Evolutionary conservation across 2,113 vertebrate species (phyloP).

Genomic region (Gadus chalcogrammus): DNA sequence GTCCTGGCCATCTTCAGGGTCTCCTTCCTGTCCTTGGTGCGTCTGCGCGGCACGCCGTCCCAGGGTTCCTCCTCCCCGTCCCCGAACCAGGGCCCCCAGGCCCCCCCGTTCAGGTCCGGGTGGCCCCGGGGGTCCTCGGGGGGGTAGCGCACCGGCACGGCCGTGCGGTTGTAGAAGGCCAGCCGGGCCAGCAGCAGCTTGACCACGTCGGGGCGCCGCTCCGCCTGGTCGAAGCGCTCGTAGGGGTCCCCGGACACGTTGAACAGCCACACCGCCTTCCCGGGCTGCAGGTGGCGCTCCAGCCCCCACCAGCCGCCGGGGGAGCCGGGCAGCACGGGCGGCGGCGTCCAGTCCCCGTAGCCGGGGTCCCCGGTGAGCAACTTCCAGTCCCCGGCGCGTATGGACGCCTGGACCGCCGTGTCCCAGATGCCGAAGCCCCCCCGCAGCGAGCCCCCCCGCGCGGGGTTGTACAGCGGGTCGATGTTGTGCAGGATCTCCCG

Average conservation of each 20-base stretch:
- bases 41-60: conserved; percentile 59
- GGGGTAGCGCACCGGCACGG: conserved; percentile 91
- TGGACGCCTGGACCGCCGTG: conserved; percentile 89
- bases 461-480: conserved; percentile 89
- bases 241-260: conserved; percentile 92
- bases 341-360: conserved; percentile 94
- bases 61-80: conserved; percentile 81
- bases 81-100: conserved; percentile 92
- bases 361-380: conserved; percentile 93
- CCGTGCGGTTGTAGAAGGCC: conserved; percentile 85
- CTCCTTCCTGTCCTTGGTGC: conserved; percentile 70
- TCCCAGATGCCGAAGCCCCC: conserved; percentile 90
- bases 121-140: conserved; percentile 90
- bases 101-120: conserved; percentile 88
- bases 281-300: conserved; percentile 78
- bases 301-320: conserved; percentile 92
- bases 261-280: conserved; percentile 90
- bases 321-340: conserved; percentile 85
- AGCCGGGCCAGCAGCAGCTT: conserved; percentile 82
- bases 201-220: conserved; percentile 84
- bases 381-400: conserved; percentile 93
- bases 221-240: conserved; percentile 84
- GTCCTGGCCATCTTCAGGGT: conserved; percentile 85
- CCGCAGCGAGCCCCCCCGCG: conserved; percentile 83
- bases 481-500: conserved; percentile 96